Evolutionary conservation across 2,797 vertebrate genomes (phyloP).

Genomic region (Labeo calbasu): DNA sequence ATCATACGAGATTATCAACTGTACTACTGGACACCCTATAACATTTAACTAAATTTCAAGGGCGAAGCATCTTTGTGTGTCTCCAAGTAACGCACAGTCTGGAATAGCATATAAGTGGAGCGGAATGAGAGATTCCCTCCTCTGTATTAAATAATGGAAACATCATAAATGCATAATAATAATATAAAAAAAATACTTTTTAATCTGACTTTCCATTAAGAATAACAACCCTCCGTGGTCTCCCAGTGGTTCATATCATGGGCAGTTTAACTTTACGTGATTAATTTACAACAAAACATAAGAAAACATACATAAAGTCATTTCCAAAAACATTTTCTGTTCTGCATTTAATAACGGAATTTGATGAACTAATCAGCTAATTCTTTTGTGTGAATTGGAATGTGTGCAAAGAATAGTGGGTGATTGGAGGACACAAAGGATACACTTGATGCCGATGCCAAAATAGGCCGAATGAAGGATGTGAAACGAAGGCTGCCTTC

Average conservation of each 20-base stretch:
- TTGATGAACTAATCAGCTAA: no score
- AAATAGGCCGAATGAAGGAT: not conserved
- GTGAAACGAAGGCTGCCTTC: not conserved
- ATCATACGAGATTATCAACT: not conserved
- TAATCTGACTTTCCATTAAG: not conserved
- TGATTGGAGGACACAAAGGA: not conserved
- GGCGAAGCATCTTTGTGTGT: not conserved
- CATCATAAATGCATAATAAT: not conserved
- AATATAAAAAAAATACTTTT: not conserved
- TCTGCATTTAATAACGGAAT: not conserved
- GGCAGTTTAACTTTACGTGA: not conserved
- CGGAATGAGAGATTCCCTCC: not conserved
- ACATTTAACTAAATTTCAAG: not conserved
- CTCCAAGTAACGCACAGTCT: not conserved
- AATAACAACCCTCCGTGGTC: not conserved
- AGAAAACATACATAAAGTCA: not conserved
- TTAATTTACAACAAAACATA: not conserved
- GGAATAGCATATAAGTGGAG: not conserved
- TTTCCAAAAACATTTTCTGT: not conserved
- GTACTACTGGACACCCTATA: not conserved
- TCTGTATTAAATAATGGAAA: not conserved
- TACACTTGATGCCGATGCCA: not conserved
- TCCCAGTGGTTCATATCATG: not conserved
- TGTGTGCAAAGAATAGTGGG: not conserved
- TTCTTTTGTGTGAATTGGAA: not conserved